A percentile compares a stretch with the other conserved stretches of the same genome.
These are phyloP conservation scores for Tor tambroides DNA, from an alignment of 2,113 vertebrate genomes.

Conservation along the genomic window DNA sequence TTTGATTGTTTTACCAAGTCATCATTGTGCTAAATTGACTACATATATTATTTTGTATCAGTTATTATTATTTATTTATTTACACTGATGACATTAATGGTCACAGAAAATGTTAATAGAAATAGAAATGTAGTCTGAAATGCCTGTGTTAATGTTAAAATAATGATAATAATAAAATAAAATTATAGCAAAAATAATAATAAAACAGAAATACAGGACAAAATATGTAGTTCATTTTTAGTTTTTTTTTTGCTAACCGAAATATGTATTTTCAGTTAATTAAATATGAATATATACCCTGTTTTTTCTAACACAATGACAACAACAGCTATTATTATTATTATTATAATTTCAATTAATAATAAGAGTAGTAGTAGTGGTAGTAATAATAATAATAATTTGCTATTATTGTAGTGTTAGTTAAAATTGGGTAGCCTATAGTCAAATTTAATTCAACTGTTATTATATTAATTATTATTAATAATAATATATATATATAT, in stretches of 20 bases:
- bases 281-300: not conserved
- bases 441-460: not conserved
- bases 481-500: not conserved
- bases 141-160: not conserved
- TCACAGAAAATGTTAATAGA: not conserved
- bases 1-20: constrained; percentile 74
- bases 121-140: not conserved
- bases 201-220: not conserved
- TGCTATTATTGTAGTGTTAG: not conserved
- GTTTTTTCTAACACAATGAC: not conserved
- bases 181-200: not conserved
- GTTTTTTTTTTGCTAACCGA: not conserved
- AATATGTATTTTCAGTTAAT: not conserved
- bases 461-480: not conserved
- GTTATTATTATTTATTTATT: not conserved
- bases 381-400: not conserved
- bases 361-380: no score
- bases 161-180: not conserved
- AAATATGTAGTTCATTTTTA: not conserved
- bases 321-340: not conserved
- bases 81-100: not conserved
- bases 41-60: constrained; percentile 47
- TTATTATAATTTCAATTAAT: not conserved
- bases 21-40: constrained; percentile 77
- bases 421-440: not conserved